A percentile compares a stretch with the other conserved stretches of the same genome.
phyloP scores from a whole-genome alignment of 2,113 vertebrate genomes.

The Oreocharis arfaki region DNA sequence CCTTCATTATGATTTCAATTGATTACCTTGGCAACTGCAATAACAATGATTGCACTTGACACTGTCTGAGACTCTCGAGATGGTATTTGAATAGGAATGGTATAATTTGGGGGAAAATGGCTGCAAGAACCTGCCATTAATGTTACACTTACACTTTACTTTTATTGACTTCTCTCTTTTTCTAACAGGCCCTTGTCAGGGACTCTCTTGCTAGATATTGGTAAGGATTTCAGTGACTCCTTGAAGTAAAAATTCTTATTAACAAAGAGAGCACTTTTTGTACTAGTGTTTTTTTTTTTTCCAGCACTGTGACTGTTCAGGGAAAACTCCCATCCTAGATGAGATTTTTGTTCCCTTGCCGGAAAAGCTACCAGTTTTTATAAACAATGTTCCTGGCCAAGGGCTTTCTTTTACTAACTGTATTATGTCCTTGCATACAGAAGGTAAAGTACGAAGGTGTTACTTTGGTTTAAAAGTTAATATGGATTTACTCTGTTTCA shows the following conservation, averaged over 20 bases:
- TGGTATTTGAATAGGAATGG: constrained; percentile 82
- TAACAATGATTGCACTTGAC: constrained; percentile 84
- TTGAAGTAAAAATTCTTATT: constrained; percentile 51
- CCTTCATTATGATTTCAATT: constrained; percentile 87
- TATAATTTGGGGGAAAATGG: constrained; percentile 79
- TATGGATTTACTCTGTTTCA: neutral
- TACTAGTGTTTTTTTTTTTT: neutral
- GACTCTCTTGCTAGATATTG: constrained; percentile 55
- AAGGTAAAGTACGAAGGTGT: neutral
- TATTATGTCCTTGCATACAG: neutral
- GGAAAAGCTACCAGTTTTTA: neutral
- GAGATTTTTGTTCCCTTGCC: neutral
- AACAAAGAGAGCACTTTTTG: neutral
- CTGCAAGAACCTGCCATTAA: constrained; percentile 78
- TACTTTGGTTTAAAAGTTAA: neutral
- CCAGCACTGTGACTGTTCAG: neutral
- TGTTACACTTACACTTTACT: constrained; percentile 77
- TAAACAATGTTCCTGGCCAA: neutral
- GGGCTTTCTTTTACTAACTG: neutral
- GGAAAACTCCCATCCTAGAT: neutral
- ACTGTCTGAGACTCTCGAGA: constrained; percentile 78
- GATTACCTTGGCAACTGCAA: constrained; percentile 83
- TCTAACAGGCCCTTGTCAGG: constrained; percentile 67
- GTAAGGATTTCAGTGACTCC: constrained; percentile 48
- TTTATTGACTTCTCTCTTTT: constrained; percentile 76